These are phyloP conservation scores for Lutjanus campechanus DNA, from an alignment of 2,797 vertebrate genomes.

Conservation along the genomic window DNA sequence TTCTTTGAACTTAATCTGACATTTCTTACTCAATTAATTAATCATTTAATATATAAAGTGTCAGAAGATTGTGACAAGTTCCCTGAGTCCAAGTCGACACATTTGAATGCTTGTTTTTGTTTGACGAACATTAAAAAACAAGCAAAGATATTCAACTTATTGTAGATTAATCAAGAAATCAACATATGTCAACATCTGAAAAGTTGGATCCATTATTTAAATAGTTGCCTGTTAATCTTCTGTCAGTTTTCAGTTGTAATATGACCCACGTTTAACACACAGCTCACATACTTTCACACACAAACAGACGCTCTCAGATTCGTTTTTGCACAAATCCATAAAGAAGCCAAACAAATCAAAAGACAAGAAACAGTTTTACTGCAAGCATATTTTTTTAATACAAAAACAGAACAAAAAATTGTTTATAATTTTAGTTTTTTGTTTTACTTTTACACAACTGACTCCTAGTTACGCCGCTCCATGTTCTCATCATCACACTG, in stretches of 20 bases:
- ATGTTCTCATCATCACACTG: conserved; percentile 73
- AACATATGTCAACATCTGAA: background rate
- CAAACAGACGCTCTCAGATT: background rate
- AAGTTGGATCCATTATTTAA: background rate
- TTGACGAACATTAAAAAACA: background rate
- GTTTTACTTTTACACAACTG: conserved; percentile 84
- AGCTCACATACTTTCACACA: background rate
- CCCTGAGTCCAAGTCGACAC: background rate
- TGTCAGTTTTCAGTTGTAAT: background rate
- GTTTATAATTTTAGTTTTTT: conserved; percentile 87
- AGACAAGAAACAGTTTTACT: conserved; percentile 72
- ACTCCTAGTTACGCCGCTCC: conserved; percentile 63
- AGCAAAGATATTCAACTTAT: background rate
- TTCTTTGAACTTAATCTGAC: no score
- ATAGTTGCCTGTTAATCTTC: no score
- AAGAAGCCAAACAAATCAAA: conserved; percentile 9
- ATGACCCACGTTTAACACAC: background rate
- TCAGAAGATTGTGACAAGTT: no score
- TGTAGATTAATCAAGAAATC: background rate
- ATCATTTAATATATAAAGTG: no score
- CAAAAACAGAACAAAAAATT: conserved; percentile 88
- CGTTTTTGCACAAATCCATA: background rate
- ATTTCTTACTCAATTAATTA: no score
- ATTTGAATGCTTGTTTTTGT: background rate
- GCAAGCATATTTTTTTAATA: conserved; percentile 90